Evolutionary conservation across 2,797 vertebrate genomes (phyloP).

Genomic region (Cyclopterus lumpus): DNA sequence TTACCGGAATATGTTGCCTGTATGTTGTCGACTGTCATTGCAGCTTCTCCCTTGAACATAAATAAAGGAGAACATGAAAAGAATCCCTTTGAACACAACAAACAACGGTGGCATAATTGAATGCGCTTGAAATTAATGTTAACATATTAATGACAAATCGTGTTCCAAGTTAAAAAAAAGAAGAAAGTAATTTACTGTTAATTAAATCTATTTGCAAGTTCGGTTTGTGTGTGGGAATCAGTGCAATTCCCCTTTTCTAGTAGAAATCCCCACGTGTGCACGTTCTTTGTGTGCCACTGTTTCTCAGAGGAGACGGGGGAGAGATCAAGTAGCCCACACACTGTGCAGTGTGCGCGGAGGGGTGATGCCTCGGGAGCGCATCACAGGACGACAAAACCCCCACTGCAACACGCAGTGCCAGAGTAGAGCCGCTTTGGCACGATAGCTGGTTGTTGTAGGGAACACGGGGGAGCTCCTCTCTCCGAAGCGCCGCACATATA

Average conservation of each 20-base stretch:
- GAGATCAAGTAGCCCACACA: constrained; percentile 64
- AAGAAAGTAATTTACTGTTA: background rate
- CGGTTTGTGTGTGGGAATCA: background rate
- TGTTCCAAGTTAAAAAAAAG: background rate
- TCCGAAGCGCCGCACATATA: constrained; percentile 34
- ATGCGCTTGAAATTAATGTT: background rate
- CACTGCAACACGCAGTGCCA: constrained; percentile 68
- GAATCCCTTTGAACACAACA: background rate
- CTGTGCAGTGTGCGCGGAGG: constrained; percentile 56
- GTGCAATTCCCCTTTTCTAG: background rate
- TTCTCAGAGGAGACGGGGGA: constrained; percentile 27
- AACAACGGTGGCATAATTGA: too few relatives aligned
- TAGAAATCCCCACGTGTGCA: constrained; percentile 1
- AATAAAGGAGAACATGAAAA: background rate
- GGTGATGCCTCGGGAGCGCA: constrained; percentile 70
- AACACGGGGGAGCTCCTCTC: constrained; percentile 32
- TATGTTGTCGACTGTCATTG: background rate
- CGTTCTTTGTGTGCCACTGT: constrained; percentile 8
- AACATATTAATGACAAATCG: background rate
- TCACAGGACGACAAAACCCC: constrained; percentile 67
- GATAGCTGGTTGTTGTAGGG: constrained; percentile 44
- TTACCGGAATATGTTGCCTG: background rate
- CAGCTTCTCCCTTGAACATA: background rate
- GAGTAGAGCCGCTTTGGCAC: constrained; percentile 60
- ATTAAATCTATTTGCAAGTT: background rate